Evolutionary conservation across 1,140 invertebrate genomes (phyloP).

Genomic region (Delia radicum): DNA sequence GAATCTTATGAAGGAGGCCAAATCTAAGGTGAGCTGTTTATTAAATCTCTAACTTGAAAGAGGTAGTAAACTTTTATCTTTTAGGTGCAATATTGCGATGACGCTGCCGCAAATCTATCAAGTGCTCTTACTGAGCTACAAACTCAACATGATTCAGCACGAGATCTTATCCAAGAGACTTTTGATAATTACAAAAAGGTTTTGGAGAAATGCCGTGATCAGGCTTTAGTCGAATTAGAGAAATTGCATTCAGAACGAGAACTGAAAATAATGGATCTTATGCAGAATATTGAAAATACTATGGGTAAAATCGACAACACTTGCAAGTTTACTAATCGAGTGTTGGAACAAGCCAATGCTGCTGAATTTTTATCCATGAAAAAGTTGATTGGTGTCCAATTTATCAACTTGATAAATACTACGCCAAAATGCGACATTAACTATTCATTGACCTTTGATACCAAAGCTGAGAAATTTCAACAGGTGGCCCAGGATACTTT

Average conservation of each 20-base stretch:
- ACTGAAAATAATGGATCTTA: slow-evolving; percentile 83
- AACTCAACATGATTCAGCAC: slow-evolving; percentile 82
- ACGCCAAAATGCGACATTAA: slow-evolving; percentile 76
- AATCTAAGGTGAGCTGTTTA: slow-evolving; percentile 59
- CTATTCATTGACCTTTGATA: slow-evolving; percentile 79
- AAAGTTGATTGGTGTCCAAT: slow-evolving; percentile 72
- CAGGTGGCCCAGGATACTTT: slow-evolving; percentile 67
- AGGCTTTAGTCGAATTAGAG: slow-evolving; percentile 73
- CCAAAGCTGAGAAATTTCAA: slow-evolving; percentile 79
- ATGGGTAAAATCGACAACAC: slow-evolving; percentile 82
- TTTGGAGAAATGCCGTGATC: slow-evolving; percentile 76
- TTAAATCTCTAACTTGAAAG: not conserved
- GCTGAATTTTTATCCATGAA: slow-evolving; percentile 81
- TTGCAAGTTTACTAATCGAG: slow-evolving; percentile 75
- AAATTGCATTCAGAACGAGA: slow-evolving; percentile 80
- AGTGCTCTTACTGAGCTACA: slow-evolving; percentile 82
- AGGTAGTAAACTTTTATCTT: not conserved
- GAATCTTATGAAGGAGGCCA: slow-evolving; percentile 70
- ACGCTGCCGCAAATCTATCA: slow-evolving; percentile 70
- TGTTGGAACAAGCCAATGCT: slow-evolving; percentile 79
- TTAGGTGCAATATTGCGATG: slow-evolving; percentile 69
- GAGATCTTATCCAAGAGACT: slow-evolving; percentile 79
- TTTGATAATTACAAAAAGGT: slow-evolving; percentile 81
- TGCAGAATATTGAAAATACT: slow-evolving; percentile 76
- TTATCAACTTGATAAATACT: slow-evolving; percentile 75